Evolutionary conservation across 2,113 vertebrate species (phyloP), one percentile per base, ranked within the genome.

Genomic region (Pteruthius melanotis): DNA sequence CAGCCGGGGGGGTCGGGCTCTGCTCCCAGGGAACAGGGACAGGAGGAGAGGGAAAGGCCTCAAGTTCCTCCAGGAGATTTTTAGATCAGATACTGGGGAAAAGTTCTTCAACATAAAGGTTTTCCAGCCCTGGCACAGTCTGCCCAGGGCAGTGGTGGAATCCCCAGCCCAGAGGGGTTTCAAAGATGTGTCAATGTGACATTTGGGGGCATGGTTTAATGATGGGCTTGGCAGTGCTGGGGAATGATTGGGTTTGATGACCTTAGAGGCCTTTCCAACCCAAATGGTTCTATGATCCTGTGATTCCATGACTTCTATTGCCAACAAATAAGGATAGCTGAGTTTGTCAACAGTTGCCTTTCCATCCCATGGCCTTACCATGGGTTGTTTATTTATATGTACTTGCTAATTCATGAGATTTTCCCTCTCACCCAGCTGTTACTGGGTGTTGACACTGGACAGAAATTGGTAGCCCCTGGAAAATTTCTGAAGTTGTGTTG

Each of bases 171-270:
- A 4, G 5, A 31, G 13, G 6, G 14, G 37, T 44, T 60, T 37
- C 18, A 27, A 37, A 68, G 22, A 12, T 33, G 6, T 13, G 23
- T 47, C 2, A 4, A 4, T 65, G 5, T 47, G 14, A 10, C 20
- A 8, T 44, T 9, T 78, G 5, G 16, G 28, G 23, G 3, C 39
- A 30, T 45, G 28, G 10, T 28, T 78, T 45, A 53, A 4, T 33
- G 45, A 4, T 33, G 40, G 19, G 5, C 7, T 54, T 54, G n/a
- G 20, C 19, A 21, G 9, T 11, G 6, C 23, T 39, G 47, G 13
- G 23, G 9, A 68, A 33, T 0, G 2, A 11, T 24, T 40, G 30
- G 15, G 16, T 11, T 30, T 0, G 0, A 40, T 5, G 4, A 30
- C 6, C 7, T 40, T 13, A n/a, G 40, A 47, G 7, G 16, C 35